Percentiles rank a stretch among this genome's conserved stretches.
Conservation (phyloP, 1,140 invertebrate genomes). For the Drosophila equinoxialis region DNA sequence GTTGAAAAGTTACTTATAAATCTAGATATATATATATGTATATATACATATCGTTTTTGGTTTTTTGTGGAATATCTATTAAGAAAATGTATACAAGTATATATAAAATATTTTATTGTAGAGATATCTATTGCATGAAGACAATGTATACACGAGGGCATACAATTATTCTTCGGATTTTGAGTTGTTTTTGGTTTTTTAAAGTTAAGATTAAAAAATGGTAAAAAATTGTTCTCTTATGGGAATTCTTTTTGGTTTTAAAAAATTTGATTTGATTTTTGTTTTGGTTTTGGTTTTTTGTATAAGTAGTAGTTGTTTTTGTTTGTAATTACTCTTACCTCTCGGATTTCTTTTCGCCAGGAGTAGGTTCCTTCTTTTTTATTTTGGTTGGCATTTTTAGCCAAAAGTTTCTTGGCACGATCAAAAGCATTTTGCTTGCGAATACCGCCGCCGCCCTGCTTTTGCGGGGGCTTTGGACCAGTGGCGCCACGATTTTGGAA, state of each 20-base stretch:
- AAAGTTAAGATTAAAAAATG: constrained; percentile 23
- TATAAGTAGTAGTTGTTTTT: constrained; percentile 35
- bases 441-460: constrained; percentile 82
- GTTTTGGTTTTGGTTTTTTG: constrained; percentile 35
- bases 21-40: constrained; percentile 1
- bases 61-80: no score
- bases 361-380: constrained; percentile 82
- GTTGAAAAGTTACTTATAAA: constrained; percentile 4
- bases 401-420: constrained; percentile 83
- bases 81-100: constrained; percentile 5
- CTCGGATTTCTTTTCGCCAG: constrained; percentile 83
- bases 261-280: constrained; percentile 32
- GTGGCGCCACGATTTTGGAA: constrained; percentile 82
- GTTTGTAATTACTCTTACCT: constrained; percentile 79
- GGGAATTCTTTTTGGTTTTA: constrained; percentile 44
- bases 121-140: neutral
- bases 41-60: neutral
- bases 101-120: neutral
- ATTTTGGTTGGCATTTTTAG: constrained; percentile 83
- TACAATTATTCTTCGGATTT: constrained; percentile 6
- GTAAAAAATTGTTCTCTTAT: neutral
- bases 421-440: constrained; percentile 83
- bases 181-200: constrained; percentile 15
- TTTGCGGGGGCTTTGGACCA: constrained; percentile 79
- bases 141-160: constrained; percentile 25